phyloP scores from a whole-genome alignment of 2,888 invertebrate species.

The Trichopria drosophilae region DNA sequence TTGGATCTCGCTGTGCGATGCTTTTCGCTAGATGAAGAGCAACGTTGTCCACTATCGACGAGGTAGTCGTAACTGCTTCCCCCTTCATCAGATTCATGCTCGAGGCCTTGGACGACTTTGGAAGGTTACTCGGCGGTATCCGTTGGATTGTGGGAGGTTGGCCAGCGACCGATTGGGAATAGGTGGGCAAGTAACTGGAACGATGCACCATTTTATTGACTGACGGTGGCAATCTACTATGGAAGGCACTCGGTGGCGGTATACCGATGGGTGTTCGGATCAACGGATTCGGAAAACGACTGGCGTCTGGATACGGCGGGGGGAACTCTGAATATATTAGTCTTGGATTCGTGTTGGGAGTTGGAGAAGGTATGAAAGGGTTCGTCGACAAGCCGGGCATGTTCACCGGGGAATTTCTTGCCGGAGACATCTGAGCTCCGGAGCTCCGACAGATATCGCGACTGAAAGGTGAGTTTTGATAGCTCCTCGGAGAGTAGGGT shows the following conservation, averaged over 20 bases:
- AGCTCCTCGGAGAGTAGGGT: conserved; percentile 51
- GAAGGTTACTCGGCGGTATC: conserved; percentile 49
- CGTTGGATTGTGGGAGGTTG: conserved; percentile 53
- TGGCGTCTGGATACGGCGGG: conserved; percentile 45
- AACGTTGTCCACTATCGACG: conserved; percentile 34
- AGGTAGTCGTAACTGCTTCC: conserved; percentile 32
- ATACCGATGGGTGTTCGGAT: conserved; percentile 53
- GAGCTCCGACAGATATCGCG: conserved; percentile 48
- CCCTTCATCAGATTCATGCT: conserved; percentile 38
- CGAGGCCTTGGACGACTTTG: conserved; percentile 15
- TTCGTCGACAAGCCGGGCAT: conserved; percentile 57
- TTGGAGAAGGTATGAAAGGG: conserved; percentile 55
- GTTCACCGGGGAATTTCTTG: conserved; percentile 54
- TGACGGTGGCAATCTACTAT: conserved; percentile 55
- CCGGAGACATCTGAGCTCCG: conserved; percentile 45
- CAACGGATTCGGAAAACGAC: conserved; percentile 50
- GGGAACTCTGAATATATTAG: conserved; percentile 52
- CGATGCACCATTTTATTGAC: conserved; percentile 54
- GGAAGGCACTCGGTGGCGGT: conserved; percentile 54
- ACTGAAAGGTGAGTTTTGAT: conserved; percentile 48
- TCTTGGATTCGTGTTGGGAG: conserved; percentile 55
- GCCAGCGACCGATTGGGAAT: conserved; percentile 5
- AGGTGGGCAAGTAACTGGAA: conserved; percentile 47
- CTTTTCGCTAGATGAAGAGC: conserved; percentile 35
- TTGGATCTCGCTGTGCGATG: conserved; percentile 37